Conservation (phyloP, 2,888 invertebrate species). For the Eupithecia tripunctaria region DNA sequence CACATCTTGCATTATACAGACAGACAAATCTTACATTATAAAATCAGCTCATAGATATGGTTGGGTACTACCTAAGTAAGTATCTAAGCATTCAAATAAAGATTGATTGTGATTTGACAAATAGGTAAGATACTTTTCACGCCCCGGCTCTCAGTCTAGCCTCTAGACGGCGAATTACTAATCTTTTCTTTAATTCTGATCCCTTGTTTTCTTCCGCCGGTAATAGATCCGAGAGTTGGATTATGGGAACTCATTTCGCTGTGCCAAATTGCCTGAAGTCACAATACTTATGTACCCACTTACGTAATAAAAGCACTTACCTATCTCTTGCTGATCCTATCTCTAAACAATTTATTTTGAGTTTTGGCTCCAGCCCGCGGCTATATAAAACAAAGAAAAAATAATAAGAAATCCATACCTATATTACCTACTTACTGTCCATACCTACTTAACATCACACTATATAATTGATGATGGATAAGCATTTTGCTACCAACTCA, state of each 20-base stretch:
- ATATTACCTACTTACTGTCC: too few species aligned
- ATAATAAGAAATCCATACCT: too few species aligned
- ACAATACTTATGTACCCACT: slow-evolving; percentile 17
- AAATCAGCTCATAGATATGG: too few species aligned
- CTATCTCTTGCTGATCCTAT: neutral
- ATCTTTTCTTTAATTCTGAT: slow-evolving; percentile 79
- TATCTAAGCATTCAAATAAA: neutral
- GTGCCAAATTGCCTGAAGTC: slow-evolving; percentile 62
- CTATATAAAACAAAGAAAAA: neutral
- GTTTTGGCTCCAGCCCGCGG: neutral
- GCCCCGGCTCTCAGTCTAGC: slow-evolving; percentile 37
- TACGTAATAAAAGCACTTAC: neutral
- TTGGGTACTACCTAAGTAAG: neutral
- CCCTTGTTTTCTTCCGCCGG: slow-evolving; percentile 70
- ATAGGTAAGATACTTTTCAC: slow-evolving; percentile 1
- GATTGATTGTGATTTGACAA: neutral
- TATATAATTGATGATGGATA: too few species aligned
- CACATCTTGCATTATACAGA: too few species aligned
- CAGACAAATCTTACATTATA: too few species aligned
- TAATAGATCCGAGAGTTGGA: slow-evolving; percentile 72
- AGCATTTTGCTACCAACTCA: too few species aligned
- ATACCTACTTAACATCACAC: too few species aligned
- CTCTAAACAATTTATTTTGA: neutral
- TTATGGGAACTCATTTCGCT: slow-evolving; percentile 67
- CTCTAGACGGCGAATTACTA: slow-evolving; percentile 69